Evolutionary conservation across 2,113 vertebrate species (phyloP).

Genomic region (Peucedramus taeniatus): DNA sequence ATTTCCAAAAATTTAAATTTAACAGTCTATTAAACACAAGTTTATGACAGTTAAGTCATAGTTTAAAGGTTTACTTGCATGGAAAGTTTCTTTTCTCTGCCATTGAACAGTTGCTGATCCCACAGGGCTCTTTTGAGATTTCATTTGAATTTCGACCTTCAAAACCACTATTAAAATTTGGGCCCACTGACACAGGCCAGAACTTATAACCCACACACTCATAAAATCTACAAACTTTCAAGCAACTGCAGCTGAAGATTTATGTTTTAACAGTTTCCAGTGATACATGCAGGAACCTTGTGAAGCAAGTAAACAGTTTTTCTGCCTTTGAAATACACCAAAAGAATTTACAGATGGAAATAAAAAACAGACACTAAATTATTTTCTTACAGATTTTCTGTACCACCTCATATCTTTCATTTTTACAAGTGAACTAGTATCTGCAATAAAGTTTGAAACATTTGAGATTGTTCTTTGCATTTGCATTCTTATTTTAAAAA

Average conservation of each 20-base stretch:
- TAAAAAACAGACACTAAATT: neutral
- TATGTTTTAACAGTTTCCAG: neutral
- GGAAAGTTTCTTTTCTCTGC: neutral
- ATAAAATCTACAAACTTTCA: neutral
- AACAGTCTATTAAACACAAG: neutral
- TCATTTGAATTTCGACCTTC: neutral
- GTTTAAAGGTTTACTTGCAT: neutral
- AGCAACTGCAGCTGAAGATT: neutral
- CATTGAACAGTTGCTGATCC: neutral
- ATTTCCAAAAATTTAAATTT: neutral
- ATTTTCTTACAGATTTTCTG: constrained; percentile 43
- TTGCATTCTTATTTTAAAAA: constrained; percentile 10
- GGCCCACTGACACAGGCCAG: neutral
- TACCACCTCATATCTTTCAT: neutral
- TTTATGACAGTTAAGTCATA: neutral
- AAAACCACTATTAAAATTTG: neutral
- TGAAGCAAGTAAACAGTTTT: neutral
- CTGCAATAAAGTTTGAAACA: constrained; percentile 15
- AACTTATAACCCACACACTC: neutral
- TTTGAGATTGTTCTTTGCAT: constrained; percentile 7
- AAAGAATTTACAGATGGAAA: constrained; percentile 16
- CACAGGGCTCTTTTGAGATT: neutral
- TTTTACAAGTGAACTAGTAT: constrained; percentile 28
- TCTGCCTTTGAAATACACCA: neutral
- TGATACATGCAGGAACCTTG: neutral